phyloP scores from a whole-genome alignment of 1,140 invertebrate genomes.

The Luehdorfia chinensis region DNA sequence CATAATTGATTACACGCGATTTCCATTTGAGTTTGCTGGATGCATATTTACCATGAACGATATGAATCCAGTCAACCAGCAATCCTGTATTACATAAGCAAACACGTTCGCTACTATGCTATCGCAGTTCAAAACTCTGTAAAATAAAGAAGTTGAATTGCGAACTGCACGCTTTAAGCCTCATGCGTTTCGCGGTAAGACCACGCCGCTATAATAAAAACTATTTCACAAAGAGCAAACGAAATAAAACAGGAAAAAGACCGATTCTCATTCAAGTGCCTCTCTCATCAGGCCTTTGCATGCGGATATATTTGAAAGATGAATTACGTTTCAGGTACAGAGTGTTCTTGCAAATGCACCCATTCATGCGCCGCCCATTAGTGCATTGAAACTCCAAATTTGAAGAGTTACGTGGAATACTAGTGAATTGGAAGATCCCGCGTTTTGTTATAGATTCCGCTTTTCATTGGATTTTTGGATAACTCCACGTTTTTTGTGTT shows the following conservation, averaged over 20 bases:
- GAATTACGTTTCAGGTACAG: conserved; percentile 13
- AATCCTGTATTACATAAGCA: too few relatives aligned
- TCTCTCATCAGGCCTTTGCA: conserved; percentile 10
- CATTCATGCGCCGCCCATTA: conserved; percentile 11
- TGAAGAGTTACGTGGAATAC: conserved; percentile 17
- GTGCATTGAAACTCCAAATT: conserved; percentile 17
- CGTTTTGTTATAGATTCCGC: conserved; percentile 18
- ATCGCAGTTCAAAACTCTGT: conserved; percentile 5
- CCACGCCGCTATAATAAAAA: conserved; percentile 7
- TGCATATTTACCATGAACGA: too few relatives aligned
- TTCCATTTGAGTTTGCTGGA: too few relatives aligned
- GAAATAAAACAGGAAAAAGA: conserved; percentile 17
- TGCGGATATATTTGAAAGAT: conserved; percentile 14
- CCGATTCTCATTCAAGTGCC: conserved; percentile 15
- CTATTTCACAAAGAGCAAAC: conserved; percentile 16
- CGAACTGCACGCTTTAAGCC: too few relatives aligned
- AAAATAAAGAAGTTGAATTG: not conserved
- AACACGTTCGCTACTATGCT: too few relatives aligned
- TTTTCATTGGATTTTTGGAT: conserved; percentile 16
- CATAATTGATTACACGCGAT: too few relatives aligned
- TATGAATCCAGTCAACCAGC: too few relatives aligned
- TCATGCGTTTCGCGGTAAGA: too few relatives aligned
- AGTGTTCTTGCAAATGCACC: conserved; percentile 14
- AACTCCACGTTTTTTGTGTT: conserved; percentile 6
- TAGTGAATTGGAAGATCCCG: conserved; percentile 15